A percentile compares a stretch with the other conserved stretches of the same genome.
phyloP scores from a whole-genome alignment of 2,888 invertebrate genomes.

The Pristionchus exspectatus region DNA sequence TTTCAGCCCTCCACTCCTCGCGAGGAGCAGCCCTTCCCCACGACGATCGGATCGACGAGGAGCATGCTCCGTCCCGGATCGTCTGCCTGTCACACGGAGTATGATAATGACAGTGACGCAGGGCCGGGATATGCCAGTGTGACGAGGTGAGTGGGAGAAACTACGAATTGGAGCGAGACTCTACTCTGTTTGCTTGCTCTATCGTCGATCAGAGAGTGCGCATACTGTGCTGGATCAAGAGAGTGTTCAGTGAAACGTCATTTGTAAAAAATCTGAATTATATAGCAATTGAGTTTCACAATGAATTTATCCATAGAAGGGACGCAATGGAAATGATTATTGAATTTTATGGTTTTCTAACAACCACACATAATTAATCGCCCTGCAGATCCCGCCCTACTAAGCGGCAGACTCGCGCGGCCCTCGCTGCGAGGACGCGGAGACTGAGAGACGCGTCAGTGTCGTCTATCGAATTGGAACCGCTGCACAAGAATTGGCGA shows the following conservation, averaged over 20 bases:
- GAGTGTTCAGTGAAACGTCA: too few relatives aligned
- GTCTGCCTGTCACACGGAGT: conserved; percentile 77
- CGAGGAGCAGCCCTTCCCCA: conserved; percentile 65
- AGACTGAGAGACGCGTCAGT: conserved; percentile 40
- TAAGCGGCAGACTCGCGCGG: conserved; percentile 47
- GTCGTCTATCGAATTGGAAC: conserved; percentile 48
- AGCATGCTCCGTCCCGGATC: conserved; percentile 57
- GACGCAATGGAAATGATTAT: neutral
- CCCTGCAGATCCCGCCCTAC: conserved; percentile 20
- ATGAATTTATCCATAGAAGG: neutral
- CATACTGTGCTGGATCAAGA: too few relatives aligned
- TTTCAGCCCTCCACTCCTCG: conserved; percentile 18
- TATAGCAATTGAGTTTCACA: neutral
- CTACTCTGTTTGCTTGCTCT: too few relatives aligned
- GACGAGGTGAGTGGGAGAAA: neutral
- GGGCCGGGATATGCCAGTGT: conserved; percentile 64
- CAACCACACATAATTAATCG: neutral
- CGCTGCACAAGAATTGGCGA: conserved; percentile 52
- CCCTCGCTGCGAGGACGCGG: conserved; percentile 48
- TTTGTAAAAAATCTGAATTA: too few relatives aligned
- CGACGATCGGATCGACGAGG: conserved; percentile 57
- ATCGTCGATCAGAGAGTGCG: too few relatives aligned
- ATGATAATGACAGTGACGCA: conserved; percentile 74
- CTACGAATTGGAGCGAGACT: too few relatives aligned
- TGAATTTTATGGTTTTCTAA: too few relatives aligned